A percentile compares a stretch with the other conserved stretches of the same genome.
Evolutionary conservation across 2,113 vertebrate genomes (phyloP).

Genomic region (Dasypus novemcinctus): DNA sequence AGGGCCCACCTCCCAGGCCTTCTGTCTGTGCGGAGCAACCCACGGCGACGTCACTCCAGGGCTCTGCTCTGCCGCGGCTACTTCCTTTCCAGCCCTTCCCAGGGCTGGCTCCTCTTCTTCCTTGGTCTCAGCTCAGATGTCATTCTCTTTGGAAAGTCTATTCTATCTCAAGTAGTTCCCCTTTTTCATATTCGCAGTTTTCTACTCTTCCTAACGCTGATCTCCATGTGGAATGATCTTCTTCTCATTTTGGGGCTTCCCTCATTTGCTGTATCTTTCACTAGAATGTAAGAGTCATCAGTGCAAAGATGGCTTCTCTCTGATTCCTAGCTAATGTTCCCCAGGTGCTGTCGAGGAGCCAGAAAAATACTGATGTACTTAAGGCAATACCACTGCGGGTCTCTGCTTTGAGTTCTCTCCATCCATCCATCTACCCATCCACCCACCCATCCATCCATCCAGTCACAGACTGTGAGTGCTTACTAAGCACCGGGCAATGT

Average conservation of each 20-base stretch:
- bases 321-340: neutral
- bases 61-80: rapidly evolving
- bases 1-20: rapidly evolving
- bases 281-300: no score
- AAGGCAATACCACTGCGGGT: rapidly evolving
- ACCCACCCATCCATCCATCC: no score
- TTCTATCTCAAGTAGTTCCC: neutral
- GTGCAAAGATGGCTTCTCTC: neutral
- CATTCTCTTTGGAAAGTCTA: neutral
- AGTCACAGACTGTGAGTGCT: neutral
- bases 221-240: no score
- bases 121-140: neutral
- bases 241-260: neutral
- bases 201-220: neutral
- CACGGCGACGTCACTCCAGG: rapidly evolving
- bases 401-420: neutral
- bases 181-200: rapidly evolving
- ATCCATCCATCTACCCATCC: no score
- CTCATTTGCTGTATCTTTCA: neutral
- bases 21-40: neutral
- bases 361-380: neutral
- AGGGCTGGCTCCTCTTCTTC: neutral
- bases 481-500: rapidly evolving
- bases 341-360: no score
- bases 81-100: no score